phyloP scores from a whole-genome alignment of 2,113 vertebrate species.

The Illadopsis cleaveri region DNA sequence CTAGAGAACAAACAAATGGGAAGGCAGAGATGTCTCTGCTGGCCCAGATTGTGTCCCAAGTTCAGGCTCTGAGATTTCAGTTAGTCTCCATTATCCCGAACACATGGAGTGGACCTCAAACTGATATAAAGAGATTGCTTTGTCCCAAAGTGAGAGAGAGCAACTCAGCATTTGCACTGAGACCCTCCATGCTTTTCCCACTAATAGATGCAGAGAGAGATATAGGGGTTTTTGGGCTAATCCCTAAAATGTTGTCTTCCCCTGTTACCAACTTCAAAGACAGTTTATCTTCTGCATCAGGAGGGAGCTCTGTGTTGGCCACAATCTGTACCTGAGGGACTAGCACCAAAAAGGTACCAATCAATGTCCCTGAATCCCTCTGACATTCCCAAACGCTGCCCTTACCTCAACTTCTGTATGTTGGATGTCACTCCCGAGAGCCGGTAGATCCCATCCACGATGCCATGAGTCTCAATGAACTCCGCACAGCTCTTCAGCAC shows the following conservation, averaged over 20 bases:
- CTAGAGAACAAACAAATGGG: not conserved
- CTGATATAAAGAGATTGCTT: not conserved
- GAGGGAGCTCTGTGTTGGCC: not conserved
- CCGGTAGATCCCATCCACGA: conserved; percentile 97
- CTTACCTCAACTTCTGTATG: conserved; percentile 93
- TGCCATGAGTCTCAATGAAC: conserved; percentile 94
- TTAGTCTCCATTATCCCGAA: not conserved
- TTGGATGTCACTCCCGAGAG: conserved; percentile 97
- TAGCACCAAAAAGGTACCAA: fast-evolving
- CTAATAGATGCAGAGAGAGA: not conserved
- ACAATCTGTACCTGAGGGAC: not conserved
- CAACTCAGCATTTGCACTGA: not conserved
- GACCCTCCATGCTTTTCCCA: not conserved
- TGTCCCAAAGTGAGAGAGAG: not conserved
- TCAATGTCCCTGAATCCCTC: not conserved
- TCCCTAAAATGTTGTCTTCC: not conserved
- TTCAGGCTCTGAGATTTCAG: not conserved
- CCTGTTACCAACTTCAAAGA: not conserved
- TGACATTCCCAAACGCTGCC: not conserved
- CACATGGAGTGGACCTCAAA: not conserved
- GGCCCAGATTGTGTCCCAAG: not conserved
- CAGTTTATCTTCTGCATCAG: not conserved
- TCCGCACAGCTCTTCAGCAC: conserved; percentile 95
- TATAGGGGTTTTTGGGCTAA: fast-evolving
- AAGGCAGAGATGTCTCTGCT: not conserved